These are phyloP conservation scores for Oryzias dopingdopingensis DNA, from an alignment of 2,797 vertebrate genomes.

Conservation along the genomic window DNA sequence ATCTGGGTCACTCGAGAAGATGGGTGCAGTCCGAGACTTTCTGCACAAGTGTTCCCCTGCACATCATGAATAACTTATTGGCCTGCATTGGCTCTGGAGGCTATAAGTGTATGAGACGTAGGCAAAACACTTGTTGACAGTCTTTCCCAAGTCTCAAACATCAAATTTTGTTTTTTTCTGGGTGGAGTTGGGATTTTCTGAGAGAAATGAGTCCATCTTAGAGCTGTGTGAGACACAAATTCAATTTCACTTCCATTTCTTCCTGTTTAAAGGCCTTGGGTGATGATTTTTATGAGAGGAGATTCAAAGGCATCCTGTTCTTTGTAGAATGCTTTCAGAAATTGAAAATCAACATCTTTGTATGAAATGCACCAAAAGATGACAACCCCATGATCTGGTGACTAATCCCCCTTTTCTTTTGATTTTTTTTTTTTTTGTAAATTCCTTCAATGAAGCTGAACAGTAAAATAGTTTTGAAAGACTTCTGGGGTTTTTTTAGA, in stretches of 20 bases:
- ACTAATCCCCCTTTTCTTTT: too few relatives aligned
- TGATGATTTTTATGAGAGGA: too few relatives aligned
- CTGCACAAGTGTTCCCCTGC: slow-evolving; percentile 39
- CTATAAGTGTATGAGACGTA: slow-evolving; percentile 46
- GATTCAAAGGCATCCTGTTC: too few relatives aligned
- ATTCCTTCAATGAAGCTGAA: too few relatives aligned
- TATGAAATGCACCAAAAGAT: too few relatives aligned
- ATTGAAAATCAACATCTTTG: too few relatives aligned
- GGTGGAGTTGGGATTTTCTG: slow-evolving; percentile 6
- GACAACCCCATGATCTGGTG: too few relatives aligned
- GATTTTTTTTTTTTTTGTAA: too few relatives aligned
- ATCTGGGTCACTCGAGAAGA: slow-evolving; percentile 60
- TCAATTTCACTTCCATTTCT: slow-evolving; percentile 19
- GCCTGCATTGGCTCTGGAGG: slow-evolving; percentile 41
- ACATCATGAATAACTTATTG: slow-evolving; percentile 61
- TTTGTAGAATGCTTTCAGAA: too few relatives aligned
- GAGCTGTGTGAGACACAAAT: slow-evolving; percentile 17
- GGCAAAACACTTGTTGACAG: slow-evolving; percentile 68
- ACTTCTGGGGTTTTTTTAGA: too few relatives aligned
- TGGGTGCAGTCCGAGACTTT: slow-evolving; percentile 48
- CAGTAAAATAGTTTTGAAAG: too few relatives aligned
- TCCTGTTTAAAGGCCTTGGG: too few relatives aligned
- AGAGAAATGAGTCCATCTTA: slow-evolving; percentile 9
- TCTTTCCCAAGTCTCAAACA: slow-evolving; percentile 46
- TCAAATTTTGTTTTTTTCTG: slow-evolving; percentile 59